A percentile compares a stretch with the other conserved stretches of the same genome.
These are phyloP conservation scores for Caenorhabditis doughertyi DNA, from an alignment of 2,888 invertebrate genomes.

Conservation along the genomic window DNA sequence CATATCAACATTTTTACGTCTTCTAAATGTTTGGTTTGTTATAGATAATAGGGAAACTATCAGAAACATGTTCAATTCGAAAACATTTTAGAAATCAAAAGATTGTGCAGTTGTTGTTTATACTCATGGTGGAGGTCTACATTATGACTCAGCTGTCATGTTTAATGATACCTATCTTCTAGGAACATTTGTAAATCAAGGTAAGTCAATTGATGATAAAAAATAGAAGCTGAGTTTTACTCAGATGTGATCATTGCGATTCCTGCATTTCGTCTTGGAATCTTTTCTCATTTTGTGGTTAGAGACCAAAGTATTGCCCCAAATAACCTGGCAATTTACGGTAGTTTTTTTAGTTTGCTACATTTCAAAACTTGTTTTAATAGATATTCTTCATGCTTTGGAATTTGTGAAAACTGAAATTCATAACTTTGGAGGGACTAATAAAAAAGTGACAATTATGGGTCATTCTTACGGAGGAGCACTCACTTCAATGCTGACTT, in stretches of 20 bases:
- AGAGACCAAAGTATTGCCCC: conserved; percentile 66
- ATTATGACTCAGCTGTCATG: conserved; percentile 79
- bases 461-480: conserved; percentile 61
- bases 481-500: conserved; percentile 15
- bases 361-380: too few relatives aligned
- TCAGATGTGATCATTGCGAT: conserved; percentile 73
- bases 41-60: neutral
- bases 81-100: conserved; percentile 27
- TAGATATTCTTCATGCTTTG: conserved; percentile 58
- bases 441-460: conserved; percentile 45
- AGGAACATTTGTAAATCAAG: conserved; percentile 57
- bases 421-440: conserved; percentile 58
- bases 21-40: conserved; percentile 66
- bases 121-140: conserved; percentile 78
- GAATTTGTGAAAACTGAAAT: conserved; percentile 56
- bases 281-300: conserved; percentile 67
- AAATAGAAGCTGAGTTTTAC: too few relatives aligned
- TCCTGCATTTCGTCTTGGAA: conserved; percentile 72
- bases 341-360: conserved; percentile 17
- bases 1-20: conserved; percentile 76
- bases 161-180: conserved; percentile 75
- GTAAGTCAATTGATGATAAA: conserved; percentile 1
- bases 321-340: conserved; percentile 73
- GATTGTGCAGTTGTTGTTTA: conserved; percentile 76
- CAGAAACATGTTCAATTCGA: neutral